Percentiles rank a stretch among this genome's conserved stretches.
phyloP scores from a whole-genome alignment of 2,888 invertebrate genomes.

The Rhogogaster chlorosoma region DNA sequence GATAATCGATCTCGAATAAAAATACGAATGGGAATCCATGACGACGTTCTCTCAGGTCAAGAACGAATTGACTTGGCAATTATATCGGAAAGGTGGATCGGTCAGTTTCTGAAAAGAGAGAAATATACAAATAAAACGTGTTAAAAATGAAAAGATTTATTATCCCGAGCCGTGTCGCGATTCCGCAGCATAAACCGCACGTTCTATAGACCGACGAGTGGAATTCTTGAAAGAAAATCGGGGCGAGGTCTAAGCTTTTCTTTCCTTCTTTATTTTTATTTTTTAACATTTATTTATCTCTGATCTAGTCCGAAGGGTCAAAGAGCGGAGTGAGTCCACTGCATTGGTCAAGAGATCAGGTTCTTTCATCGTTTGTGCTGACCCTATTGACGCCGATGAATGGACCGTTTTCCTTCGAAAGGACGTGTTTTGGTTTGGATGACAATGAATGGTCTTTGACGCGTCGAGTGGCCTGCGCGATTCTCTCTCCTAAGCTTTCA shows the following conservation, averaged over 20 bases:
- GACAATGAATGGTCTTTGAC: slow-evolving; percentile 25
- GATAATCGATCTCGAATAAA: slow-evolving; percentile 63
- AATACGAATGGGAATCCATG: slow-evolving; percentile 65
- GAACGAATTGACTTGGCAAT: not conserved
- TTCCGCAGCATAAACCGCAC: not conserved
- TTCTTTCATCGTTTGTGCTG: slow-evolving; percentile 56
- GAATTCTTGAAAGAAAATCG: not conserved
- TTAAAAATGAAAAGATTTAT: not conserved
- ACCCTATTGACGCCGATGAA: slow-evolving; percentile 60
- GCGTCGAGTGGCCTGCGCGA: slow-evolving; percentile 17
- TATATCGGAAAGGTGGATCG: not conserved
- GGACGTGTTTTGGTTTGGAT: slow-evolving; percentile 37
- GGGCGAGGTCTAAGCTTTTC: slow-evolving; percentile 56
- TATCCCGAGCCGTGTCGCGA: not conserved
- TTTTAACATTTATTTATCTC: slow-evolving; percentile 70
- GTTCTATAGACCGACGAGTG: not conserved
- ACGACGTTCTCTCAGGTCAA: too few relatives aligned
- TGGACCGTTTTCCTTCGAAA: slow-evolving; percentile 21
- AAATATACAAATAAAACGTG: not conserved
- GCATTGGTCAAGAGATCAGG: slow-evolving; percentile 48
- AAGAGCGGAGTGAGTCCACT: slow-evolving; percentile 53
- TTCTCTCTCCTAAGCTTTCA: not conserved
- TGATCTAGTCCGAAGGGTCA: slow-evolving; percentile 63
- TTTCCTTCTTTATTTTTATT: not conserved
- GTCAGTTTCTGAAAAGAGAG: not conserved